Percentiles rank a stretch among this genome's conserved stretches.
Conservation (phyloP, 2,113 vertebrate species). For the Microcebus ravelobensis region DNA sequence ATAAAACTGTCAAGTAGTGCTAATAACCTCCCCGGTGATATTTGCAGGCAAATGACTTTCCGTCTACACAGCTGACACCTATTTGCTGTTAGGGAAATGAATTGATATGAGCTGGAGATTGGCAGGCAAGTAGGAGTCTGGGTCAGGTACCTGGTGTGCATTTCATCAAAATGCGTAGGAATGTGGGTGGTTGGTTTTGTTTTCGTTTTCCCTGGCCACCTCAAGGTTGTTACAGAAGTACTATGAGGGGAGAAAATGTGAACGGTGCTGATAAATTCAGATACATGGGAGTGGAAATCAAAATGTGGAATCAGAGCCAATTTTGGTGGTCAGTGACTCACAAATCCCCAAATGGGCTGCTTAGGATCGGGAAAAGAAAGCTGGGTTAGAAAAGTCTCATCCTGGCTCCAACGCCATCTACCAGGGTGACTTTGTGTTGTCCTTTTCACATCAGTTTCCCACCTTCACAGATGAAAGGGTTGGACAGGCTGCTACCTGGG, state of each 20-base stretch:
- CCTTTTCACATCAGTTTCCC: neutral
- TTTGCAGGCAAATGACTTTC: conserved; percentile 43
- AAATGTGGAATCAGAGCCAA: neutral
- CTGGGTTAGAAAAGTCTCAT: neutral
- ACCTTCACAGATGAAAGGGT: neutral
- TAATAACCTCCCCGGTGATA: neutral
- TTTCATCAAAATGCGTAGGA: conserved; percentile 9
- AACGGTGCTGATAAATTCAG: neutral
- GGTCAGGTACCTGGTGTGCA: neutral
- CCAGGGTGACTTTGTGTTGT: neutral
- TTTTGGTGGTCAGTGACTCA: neutral
- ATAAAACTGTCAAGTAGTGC: conserved; percentile 28
- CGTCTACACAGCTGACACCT: neutral
- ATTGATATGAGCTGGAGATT: neutral
- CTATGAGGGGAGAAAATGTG: no score
- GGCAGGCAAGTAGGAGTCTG: neutral
- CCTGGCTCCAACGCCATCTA: neutral
- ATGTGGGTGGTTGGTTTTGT: neutral
- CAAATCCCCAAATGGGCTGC: neutral
- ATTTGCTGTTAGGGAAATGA: conserved; percentile 45
- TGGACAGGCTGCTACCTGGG: neutral
- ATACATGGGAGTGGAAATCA: neutral
- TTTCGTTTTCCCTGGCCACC: neutral
- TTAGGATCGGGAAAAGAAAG: neutral
- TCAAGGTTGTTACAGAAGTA: neutral